Percentiles rank a stretch among this genome's conserved stretches.
Conservation (phyloP, 23 tunicate genomes). For the Trididemnum miniatum region DNA sequence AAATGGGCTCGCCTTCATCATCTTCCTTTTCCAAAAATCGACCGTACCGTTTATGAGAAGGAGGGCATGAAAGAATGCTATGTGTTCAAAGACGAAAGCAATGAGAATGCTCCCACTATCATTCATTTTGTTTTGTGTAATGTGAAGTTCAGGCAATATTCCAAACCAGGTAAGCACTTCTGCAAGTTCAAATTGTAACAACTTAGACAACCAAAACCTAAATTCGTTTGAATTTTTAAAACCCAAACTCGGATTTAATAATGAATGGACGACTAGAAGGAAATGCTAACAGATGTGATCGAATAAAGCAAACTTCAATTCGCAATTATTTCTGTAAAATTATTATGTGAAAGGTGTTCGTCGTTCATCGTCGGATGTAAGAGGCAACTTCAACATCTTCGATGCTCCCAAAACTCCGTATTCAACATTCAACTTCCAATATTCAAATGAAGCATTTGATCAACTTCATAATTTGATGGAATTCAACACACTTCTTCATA, state of each 20-base stretch:
- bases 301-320: no score
- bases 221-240: no score
- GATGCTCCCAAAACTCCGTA: conserved; percentile 60
- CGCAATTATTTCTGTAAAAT: no score
- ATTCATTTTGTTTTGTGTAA: conserved; percentile 76
- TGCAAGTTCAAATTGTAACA: no score
- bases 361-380: conserved; percentile 46
- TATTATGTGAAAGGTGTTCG: conserved; percentile 79
- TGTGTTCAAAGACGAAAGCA: conserved; percentile 69
- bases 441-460: conserved; percentile 79
- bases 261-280: no score
- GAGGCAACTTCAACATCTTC: conserved; percentile 65
- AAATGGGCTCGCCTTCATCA: conserved; percentile 77
- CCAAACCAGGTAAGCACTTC: conserved; percentile 59
- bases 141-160: conserved; percentile 39
- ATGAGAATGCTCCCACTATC: conserved; percentile 66
- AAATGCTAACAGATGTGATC: no score
- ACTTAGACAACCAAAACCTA: no score
- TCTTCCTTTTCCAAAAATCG: conserved; percentile 79
- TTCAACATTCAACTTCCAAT: conserved; percentile 87
- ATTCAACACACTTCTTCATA: conserved; percentile 71
- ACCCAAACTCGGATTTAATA: no score
- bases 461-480: conserved; percentile 67
- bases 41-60: conserved; percentile 50
- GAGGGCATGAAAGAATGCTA: conserved; percentile 84